phyloP scores from a whole-genome alignment of 2,113 vertebrate species.

The Anguilla rostrata region DNA sequence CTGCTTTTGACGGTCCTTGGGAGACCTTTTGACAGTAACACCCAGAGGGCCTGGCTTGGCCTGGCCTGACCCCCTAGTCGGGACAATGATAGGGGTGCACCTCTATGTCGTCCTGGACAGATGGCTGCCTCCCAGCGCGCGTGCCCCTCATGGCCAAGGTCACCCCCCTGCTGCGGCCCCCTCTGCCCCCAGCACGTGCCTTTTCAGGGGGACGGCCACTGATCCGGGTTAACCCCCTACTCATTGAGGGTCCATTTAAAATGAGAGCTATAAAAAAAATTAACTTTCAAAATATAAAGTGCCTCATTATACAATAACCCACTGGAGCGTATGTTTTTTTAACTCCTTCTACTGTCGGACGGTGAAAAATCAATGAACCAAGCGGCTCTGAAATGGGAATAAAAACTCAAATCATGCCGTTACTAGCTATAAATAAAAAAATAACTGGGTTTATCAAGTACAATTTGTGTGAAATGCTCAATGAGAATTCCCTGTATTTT shows the following conservation, averaged over 20 bases:
- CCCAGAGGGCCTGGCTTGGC: constrained; percentile 49
- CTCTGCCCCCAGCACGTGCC: constrained; percentile 35
- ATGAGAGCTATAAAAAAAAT: constrained; percentile 28
- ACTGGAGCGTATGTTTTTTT: background rate
- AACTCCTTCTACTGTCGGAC: background rate
- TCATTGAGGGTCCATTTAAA: constrained; percentile 22
- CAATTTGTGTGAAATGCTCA: background rate
- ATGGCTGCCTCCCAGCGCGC: constrained; percentile 61
- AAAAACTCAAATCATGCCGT: background rate
- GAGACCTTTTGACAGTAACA: constrained; percentile 19
- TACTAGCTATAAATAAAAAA: background rate
- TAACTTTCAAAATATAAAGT: constrained; percentile 31
- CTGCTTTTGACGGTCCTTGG: constrained; percentile 32
- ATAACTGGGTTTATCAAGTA: background rate
- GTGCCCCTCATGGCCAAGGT: constrained; percentile 66
- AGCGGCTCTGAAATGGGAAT: background rate
- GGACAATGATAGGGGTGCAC: constrained; percentile 68
- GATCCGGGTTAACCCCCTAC: constrained; percentile 41
- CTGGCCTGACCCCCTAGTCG: constrained; percentile 48
- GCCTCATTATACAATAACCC: constrained; percentile 27
- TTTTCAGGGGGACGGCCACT: constrained; percentile 24
- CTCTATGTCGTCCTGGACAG: constrained; percentile 63
- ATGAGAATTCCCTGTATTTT: background rate
- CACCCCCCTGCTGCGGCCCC: constrained; percentile 53
- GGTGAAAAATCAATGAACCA: background rate